Conservation (phyloP, 2,113 vertebrate genomes). For the Centrocercus urophasianus region DNA sequence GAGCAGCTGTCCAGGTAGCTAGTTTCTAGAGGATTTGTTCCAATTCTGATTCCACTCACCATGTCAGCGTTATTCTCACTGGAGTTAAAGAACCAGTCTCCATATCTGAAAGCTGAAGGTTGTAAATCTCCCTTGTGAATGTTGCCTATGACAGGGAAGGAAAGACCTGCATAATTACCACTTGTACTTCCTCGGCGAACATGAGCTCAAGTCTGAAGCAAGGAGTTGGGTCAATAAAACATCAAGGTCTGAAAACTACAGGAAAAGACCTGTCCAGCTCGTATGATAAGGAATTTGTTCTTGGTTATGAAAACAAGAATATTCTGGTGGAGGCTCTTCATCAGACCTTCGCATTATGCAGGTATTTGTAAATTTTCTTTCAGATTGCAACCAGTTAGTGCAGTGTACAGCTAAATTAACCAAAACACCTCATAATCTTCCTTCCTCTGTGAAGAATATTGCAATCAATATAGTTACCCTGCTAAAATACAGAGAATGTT, state of each 20-base stretch:
- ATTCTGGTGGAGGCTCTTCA: background rate
- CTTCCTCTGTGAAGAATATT: background rate
- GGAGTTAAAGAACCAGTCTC: conserved; percentile 68
- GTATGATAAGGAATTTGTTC: conserved; percentile 27
- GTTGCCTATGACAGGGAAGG: conserved; percentile 75
- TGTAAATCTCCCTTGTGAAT: conserved; percentile 78
- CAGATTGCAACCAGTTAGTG: background rate
- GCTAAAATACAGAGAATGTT: background rate
- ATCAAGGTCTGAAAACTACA: conserved; percentile 53
- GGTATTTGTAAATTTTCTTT: background rate
- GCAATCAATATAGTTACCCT: background rate
- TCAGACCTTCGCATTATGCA: background rate
- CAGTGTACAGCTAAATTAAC: background rate
- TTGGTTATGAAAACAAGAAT: background rate
- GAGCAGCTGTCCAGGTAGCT: background rate
- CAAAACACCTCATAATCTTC: background rate
- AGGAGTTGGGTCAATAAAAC: conserved; percentile 71
- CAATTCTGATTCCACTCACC: conserved; percentile 49
- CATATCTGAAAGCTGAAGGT: conserved; percentile 70
- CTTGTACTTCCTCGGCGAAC: conserved; percentile 77
- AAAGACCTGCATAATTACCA: conserved; percentile 79
- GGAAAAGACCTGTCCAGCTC: conserved; percentile 44
- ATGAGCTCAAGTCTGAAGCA: conserved; percentile 72
- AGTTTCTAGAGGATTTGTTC: conserved; percentile 29
- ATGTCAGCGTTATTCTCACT: conserved; percentile 57